These are phyloP conservation scores for Protophormia terraenovae DNA, from an alignment of 2,888 invertebrate genomes.

Conservation along the genomic window DNA sequence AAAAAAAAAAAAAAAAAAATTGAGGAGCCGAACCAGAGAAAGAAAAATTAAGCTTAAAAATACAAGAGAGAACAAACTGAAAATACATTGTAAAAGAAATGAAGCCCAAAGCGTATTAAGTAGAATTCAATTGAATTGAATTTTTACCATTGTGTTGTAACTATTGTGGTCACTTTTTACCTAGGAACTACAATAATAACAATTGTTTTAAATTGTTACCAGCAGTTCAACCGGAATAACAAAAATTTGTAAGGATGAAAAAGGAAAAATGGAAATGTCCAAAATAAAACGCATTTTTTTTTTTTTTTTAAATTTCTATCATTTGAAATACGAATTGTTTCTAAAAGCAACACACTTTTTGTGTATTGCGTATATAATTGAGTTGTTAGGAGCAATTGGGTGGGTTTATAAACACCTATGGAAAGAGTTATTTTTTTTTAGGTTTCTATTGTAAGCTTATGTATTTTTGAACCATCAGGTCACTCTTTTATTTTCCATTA, in stretches of 20 bases:
- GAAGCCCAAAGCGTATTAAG: constrained; percentile 58
- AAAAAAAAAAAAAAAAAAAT: constrained; percentile 4
- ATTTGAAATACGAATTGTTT: background rate
- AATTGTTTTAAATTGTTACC: constrained; percentile 42
- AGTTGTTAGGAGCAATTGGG: too few species aligned
- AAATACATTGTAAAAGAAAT: constrained; percentile 43
- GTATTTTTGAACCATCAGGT: background rate
- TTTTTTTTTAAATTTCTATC: background rate
- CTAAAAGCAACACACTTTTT: background rate
- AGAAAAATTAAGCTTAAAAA: background rate
- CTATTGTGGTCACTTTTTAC: constrained; percentile 49
- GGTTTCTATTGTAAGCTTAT: background rate
- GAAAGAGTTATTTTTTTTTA: too few species aligned
- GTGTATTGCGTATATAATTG: background rate
- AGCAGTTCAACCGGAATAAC: background rate
- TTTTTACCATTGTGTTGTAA: constrained; percentile 44
- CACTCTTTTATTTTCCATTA: background rate
- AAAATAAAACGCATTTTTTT: background rate
- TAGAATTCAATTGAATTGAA: constrained; percentile 61
- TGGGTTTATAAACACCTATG: too few species aligned
- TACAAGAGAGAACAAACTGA: constrained; percentile 1
- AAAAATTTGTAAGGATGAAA: background rate
- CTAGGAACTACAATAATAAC: constrained; percentile 8
- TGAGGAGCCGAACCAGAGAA: background rate
- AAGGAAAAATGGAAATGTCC: background rate